A percentile compares a stretch with the other conserved stretches of the same genome.
Evolutionary conservation across 2,888 invertebrate genomes (phyloP).

Genomic region (Nomada flava): DNA sequence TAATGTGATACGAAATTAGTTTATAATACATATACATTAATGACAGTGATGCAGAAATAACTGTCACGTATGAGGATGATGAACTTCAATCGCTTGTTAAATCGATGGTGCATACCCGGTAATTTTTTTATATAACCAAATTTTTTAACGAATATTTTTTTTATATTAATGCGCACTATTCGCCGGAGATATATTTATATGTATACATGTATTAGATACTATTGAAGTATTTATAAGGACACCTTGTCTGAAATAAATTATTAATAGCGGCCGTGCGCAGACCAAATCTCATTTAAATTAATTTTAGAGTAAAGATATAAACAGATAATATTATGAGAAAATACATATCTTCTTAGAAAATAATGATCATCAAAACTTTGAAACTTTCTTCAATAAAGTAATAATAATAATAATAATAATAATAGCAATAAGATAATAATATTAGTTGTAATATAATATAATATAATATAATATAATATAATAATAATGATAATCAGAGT

Average conservation of each 20-base stretch:
- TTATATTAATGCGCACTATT: conserved; percentile 57
- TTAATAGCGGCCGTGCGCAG: conserved; percentile 50
- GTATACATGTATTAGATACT: conserved; percentile 56
- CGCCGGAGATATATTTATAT: conserved; percentile 49
- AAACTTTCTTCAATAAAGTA: conserved; percentile 54
- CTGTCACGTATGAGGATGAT: conserved; percentile 33
- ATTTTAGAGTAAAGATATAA: conserved; percentile 58
- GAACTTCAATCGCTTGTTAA: conserved; percentile 34
- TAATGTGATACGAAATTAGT: conserved; percentile 43
- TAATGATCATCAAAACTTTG: conserved; percentile 39
- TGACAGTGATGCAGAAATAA: conserved; percentile 48
- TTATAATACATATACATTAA: conserved; percentile 56
- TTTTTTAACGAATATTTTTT: conserved; percentile 38
- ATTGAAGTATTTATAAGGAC: conserved; percentile 59
- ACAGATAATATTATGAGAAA: conserved; percentile 49
- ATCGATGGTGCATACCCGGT: conserved; percentile 39
- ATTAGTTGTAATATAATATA: conserved; percentile 43
- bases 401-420: conserved; percentile 56
- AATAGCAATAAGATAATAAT: conserved; percentile 48
- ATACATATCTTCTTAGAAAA: conserved; percentile 37
- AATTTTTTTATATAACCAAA: conserved; percentile 43
- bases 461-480: conserved; percentile 30
- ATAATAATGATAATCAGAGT: conserved; percentile 57
- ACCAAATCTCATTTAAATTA: conserved; percentile 60
- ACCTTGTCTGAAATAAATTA: conserved; percentile 64